Conservation (phyloP, 2,797 vertebrate species). For the Myripristis murdjan region DNA sequence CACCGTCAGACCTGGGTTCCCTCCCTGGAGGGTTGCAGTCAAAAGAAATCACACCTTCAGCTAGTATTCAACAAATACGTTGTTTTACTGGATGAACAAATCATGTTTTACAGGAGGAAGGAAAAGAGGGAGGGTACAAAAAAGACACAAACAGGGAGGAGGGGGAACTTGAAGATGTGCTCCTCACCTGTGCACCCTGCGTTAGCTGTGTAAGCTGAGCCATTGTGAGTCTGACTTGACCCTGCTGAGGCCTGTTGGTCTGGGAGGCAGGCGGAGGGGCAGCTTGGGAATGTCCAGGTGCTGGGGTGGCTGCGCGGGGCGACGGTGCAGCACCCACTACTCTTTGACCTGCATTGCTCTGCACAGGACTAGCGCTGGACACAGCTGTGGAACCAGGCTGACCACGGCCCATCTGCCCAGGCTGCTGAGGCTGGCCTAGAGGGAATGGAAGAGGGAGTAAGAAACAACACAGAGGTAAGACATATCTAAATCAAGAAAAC, state of each 20-base stretch:
- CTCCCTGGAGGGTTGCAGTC: conserved; percentile 83
- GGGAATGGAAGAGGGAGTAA: not conserved
- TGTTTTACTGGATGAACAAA: not conserved
- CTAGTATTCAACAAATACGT: not conserved
- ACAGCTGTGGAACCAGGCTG: conserved; percentile 88
- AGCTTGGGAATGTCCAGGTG: conserved; percentile 62
- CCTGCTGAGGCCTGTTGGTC: conserved; percentile 91
- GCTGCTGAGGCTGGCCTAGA: conserved; percentile 89
- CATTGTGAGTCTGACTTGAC: conserved; percentile 98
- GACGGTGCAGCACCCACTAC: conserved; percentile 74
- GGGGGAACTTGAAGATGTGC: not conserved
- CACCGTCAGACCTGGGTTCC: conserved; percentile 96
- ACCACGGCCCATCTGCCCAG: conserved; percentile 88
- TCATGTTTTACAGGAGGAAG: not conserved
- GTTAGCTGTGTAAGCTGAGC: conserved; percentile 97
- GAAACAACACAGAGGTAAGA: not conserved
- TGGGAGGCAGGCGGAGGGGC: conserved; percentile 59
- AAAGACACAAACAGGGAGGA: not conserved
- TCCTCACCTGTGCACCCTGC: conserved; percentile 92
- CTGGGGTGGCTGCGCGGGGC: conserved; percentile 73
- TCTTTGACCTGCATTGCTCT: conserved; percentile 83
- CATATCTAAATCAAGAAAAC: not conserved
- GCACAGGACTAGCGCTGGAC: conserved; percentile 80
- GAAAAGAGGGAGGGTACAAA: not conserved
- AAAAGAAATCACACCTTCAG: not conserved